A percentile compares a stretch with the other conserved stretches of the same genome.
phyloP scores from a whole-genome alignment of 2,888 invertebrate genomes.

The Cyrtodaria siliqua region DNA sequence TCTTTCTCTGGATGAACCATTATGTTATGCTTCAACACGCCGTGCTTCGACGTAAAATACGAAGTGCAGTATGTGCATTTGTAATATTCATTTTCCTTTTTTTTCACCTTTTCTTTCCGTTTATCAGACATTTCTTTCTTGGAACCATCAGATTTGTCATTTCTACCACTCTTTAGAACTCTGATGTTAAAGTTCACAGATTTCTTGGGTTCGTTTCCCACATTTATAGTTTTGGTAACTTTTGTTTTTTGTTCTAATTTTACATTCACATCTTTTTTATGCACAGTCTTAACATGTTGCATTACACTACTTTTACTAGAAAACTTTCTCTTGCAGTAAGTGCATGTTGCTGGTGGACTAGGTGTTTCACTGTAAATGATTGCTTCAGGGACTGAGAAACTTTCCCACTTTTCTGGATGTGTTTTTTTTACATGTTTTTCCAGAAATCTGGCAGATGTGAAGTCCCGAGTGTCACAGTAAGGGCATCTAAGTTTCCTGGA shows the following conservation, averaged over 20 bases:
- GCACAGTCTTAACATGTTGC: slow-evolving; percentile 3
- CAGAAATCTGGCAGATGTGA: slow-evolving; percentile 7
- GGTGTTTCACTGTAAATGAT: not conserved
- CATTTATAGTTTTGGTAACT: too few species aligned
- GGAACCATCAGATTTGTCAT: too few species aligned
- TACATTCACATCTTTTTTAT: not conserved
- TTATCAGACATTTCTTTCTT: too few species aligned
- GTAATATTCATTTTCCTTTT: not conserved
- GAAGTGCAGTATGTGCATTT: slow-evolving; percentile 14
- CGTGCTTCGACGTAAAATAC: not conserved
- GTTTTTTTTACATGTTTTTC: slow-evolving; percentile 25
- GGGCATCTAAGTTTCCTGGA: slow-evolving; percentile 16
- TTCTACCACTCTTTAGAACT: too few species aligned
- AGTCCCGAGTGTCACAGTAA: slow-evolving; percentile 19
- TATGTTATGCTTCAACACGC: slow-evolving; percentile 1
- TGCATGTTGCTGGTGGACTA: slow-evolving; percentile 4
- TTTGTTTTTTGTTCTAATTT: too few species aligned
- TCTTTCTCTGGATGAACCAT: slow-evolving; percentile 9
- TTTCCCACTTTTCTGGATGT: slow-evolving; percentile 18
- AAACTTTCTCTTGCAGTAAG: slow-evolving; percentile 22
- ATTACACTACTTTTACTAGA: not conserved
- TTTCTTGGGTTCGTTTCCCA: too few species aligned
- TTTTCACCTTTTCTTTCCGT: too few species aligned
- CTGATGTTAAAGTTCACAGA: too few species aligned
- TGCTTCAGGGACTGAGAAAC: not conserved